phyloP scores from a whole-genome alignment of 2,888 invertebrate species.

The Cerastis rubricosa region DNA sequence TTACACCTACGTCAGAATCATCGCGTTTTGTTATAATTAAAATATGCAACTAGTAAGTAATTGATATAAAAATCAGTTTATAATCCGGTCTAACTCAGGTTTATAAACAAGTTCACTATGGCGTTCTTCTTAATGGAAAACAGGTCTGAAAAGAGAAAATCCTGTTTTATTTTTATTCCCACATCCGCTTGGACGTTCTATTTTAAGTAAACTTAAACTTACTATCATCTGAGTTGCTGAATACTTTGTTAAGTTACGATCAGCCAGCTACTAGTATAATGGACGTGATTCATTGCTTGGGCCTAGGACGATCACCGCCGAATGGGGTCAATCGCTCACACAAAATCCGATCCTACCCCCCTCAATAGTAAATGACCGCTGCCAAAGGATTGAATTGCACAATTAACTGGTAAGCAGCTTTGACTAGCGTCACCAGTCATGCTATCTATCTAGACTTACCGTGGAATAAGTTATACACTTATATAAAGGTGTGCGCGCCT shows the following conservation, averaged over 20 bases:
- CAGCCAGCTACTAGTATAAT: conserved; percentile 63
- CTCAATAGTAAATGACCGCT: conserved; percentile 32
- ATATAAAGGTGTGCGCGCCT: conserved; percentile 71
- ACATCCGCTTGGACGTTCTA: neutral
- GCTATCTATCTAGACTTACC: conserved; percentile 35
- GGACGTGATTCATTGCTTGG: conserved; percentile 71
- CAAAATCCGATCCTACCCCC: conserved; percentile 45
- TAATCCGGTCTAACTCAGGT: neutral
- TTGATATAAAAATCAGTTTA: neutral
- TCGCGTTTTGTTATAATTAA: neutral
- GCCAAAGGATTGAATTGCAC: conserved; percentile 40
- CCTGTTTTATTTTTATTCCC: conserved; percentile 3
- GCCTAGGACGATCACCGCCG: conserved; percentile 54
- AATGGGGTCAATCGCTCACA: conserved; percentile 72
- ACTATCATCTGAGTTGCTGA: conserved; percentile 53
- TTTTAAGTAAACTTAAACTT: conserved; percentile 22
- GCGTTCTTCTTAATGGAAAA: neutral
- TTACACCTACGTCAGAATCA: neutral
- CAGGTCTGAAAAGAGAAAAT: neutral
- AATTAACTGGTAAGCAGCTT: conserved; percentile 33
- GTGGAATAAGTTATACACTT: conserved; percentile 68
- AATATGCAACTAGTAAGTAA: neutral
- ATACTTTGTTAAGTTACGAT: conserved; percentile 69
- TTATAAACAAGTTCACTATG: neutral
- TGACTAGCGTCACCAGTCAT: conserved; percentile 33